Percentiles rank a stretch among this genome's conserved stretches.
phyloP scores from a whole-genome alignment of 2,888 invertebrate genomes.

The Drosophila kuntzei region DNA sequence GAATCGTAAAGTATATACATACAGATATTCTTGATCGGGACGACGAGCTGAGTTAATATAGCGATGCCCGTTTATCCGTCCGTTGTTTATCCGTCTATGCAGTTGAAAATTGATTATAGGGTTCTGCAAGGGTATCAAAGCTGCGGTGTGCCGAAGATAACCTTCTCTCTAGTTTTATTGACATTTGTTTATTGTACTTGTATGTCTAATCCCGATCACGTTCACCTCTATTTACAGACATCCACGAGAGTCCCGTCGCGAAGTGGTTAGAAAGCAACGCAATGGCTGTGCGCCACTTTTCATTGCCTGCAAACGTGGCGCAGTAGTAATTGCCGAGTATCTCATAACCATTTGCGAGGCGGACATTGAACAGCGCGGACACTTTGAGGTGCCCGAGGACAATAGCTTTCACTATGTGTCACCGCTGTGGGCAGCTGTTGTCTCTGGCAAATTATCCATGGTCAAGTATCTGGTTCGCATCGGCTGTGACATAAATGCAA shows the following conservation, averaged over 20 bases:
- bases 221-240: conserved; percentile 86
- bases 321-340: conserved; percentile 94
- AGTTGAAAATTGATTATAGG: too few species aligned
- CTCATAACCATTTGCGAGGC: conserved; percentile 93
- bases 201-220: too few species aligned
- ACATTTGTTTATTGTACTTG: too few species aligned
- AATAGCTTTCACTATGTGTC: conserved; percentile 91
- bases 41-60: too few species aligned
- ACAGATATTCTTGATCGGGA: too few species aligned
- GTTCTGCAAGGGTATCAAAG: too few species aligned
- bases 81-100: too few species aligned
- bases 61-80: too few species aligned
- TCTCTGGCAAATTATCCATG: conserved; percentile 92
- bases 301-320: conserved; percentile 88
- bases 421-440: conserved; percentile 96
- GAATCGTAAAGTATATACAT: too few species aligned
- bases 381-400: conserved; percentile 94
- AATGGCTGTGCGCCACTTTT: conserved; percentile 94
- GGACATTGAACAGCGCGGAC: conserved; percentile 93
- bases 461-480: conserved; percentile 92
- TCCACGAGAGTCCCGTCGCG: conserved; percentile 88
- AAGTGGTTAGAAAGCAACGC: conserved; percentile 89
- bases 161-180: too few species aligned
- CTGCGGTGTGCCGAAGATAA: too few species aligned
- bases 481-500: conserved; percentile 93